phyloP scores from a whole-genome alignment of 35 echinoderm and acorn worm genomes.

The Diadema setosum region DNA sequence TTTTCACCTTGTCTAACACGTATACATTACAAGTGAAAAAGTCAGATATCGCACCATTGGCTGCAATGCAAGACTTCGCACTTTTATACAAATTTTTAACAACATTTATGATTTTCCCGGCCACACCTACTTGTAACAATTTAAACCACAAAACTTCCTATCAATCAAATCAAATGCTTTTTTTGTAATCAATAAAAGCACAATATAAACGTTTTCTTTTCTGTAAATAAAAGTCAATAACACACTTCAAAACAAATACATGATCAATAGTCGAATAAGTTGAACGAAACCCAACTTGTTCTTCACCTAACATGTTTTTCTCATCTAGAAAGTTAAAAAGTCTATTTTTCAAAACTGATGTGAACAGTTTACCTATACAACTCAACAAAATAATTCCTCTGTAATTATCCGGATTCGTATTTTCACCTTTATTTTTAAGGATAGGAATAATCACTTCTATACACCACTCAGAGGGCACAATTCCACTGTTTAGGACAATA shows the following conservation, averaged over 20 bases:
- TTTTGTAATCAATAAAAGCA: no score
- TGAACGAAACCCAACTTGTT: no score
- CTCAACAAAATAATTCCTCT: not conserved
- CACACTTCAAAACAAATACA: no score
- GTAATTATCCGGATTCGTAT: not conserved
- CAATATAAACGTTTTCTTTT: no score
- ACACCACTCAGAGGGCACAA: not conserved
- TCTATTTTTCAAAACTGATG: no score
- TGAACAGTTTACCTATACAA: not conserved
- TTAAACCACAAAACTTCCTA: not conserved
- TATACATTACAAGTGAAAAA: not conserved
- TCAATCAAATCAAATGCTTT: conserved; percentile 34
- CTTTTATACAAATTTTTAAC: not conserved
- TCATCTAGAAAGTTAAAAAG: no score
- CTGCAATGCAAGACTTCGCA: conserved; percentile 16
- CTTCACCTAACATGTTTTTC: no score
- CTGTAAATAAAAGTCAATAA: no score
- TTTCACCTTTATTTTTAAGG: not conserved
- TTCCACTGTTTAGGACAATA: not conserved
- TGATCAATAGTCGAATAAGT: no score
- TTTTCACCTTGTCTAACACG: conserved; percentile 15
- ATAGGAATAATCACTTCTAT: not conserved
- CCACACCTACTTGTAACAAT: not conserved
- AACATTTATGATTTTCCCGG: not conserved
- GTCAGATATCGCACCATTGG: not conserved